These are phyloP conservation scores for Trichonephila clavata DNA, from an alignment of 1,140 invertebrate genomes.

Conservation along the genomic window DNA sequence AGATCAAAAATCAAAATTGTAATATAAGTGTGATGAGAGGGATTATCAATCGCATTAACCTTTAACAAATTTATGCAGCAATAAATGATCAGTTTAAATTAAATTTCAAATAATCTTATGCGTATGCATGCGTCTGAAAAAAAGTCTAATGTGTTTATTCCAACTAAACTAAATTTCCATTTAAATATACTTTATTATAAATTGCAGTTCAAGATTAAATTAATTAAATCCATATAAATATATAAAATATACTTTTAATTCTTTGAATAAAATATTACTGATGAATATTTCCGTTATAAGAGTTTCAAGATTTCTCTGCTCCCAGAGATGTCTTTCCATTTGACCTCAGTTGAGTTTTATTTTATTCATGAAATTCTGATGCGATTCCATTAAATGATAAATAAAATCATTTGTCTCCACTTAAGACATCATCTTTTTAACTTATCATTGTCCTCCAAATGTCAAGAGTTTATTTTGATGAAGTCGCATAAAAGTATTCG, in stretches of 20 bases:
- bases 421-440: neutral
- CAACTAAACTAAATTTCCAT: neutral
- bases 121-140: neutral
- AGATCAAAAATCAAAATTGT: no score
- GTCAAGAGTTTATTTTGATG: conserved; percentile 54
- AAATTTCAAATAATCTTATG: neutral
- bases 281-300: no score
- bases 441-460: conserved; percentile 28
- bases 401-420: neutral
- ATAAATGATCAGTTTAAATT: no score
- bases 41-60: no score
- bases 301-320: no score
- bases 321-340: no score
- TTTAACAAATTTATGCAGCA: no score
- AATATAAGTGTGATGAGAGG: no score
- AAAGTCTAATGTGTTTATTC: neutral
- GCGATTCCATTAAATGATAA: neutral
- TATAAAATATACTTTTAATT: no score
- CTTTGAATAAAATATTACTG: no score
- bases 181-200: neutral
- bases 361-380: neutral
- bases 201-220: no score
- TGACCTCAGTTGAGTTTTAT: neutral
- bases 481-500: conserved; percentile 16
- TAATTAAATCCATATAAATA: no score